Base-by-base conservation (phyloP, 2,113 vertebrate genomes). In the Buteo buteo region DNA sequence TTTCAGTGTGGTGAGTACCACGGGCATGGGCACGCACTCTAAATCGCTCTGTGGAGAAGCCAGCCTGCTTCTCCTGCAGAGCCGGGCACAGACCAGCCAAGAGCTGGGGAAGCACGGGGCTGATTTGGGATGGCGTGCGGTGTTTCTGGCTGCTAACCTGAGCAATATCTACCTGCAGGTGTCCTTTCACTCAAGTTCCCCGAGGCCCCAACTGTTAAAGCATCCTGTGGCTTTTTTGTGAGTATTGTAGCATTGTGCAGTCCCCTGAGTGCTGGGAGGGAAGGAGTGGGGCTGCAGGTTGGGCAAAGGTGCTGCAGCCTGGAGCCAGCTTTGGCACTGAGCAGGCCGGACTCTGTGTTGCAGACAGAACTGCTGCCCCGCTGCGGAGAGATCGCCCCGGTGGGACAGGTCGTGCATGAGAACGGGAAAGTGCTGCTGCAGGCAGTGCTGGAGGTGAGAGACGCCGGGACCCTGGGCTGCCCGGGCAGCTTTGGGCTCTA, bases 121-220 rank as follows among this genome's bases (percentile, higher is more conserved):
- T 82, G 87, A 17, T 84, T 38, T 64, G 85, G 95, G 73, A 7
- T 38, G 42, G 22, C 4, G 2, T 24, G n/a, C 7, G 2, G 31
- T 7, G 36, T 65, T 90, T 54, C 81, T 93, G 70, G 36, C 57
- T 87, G 22, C 80, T 98, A 45, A 98, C 70, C 25, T 32, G 32
- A 57, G 29, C 2, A 28, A 42, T 92, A 95, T 96, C 91, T 98
- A 93, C 96, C 81, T 59, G 13, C 97, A 99, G 99, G 99, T 96
- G 98, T 99, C 94, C 98, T 99, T 97, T 99, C 99, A 6, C 98
- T 99, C 89, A 99, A 99, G 98, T 99, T 99, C 95, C 99, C 99
- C 0, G 99, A 99, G 96, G 98, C 98, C 73, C 99, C 99, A n/a
- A 99, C 99, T 6, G 99, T 99, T 93, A 99, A 99, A 98, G 98